A percentile compares a stretch with the other conserved stretches of the same genome.
Evolutionary conservation across 2,797 vertebrate genomes (phyloP).

Genomic region (Karalla daura): DNA sequence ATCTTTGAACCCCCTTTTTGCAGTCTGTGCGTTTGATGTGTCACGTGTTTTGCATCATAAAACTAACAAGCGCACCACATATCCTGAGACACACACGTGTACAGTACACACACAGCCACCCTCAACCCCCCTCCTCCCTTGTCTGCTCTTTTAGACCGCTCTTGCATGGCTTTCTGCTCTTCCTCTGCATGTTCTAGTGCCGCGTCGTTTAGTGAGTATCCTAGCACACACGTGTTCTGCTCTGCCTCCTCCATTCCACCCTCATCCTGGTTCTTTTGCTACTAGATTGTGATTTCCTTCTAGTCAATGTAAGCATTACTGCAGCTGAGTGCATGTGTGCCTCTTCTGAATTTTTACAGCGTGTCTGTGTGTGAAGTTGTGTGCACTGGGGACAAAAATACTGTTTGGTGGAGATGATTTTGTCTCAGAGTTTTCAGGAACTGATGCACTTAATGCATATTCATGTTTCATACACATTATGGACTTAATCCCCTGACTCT

Average conservation of each 20-base stretch:
- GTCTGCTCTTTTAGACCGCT: constrained; percentile 56
- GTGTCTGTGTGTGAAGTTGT: constrained; percentile 9
- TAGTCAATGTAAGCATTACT: constrained; percentile 3
- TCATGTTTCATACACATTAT: background rate
- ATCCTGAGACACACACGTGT: constrained; percentile 79
- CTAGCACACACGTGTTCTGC: constrained; percentile 21
- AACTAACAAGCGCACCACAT: constrained; percentile 66
- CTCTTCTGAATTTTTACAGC: constrained; percentile 18
- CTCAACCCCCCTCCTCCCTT: constrained; percentile 30
- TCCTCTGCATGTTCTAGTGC: constrained; percentile 63
- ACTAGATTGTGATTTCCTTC: constrained; percentile 24
- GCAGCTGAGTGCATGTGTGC: constrained; percentile 36
- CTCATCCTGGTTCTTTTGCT: constrained; percentile 5
- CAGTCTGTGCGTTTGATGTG: constrained; percentile 43
- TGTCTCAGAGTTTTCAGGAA: background rate
- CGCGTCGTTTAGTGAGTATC: constrained; percentile 44
- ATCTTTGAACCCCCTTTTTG: constrained; percentile 36
- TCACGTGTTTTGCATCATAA: constrained; percentile 50
- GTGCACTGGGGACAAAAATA: constrained; percentile 31
- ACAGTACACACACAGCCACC: constrained; percentile 64
- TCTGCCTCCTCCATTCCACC: constrained; percentile 22
- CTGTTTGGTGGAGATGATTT: background rate
- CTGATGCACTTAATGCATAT: background rate
- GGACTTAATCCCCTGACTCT: background rate
- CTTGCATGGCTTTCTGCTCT: constrained; percentile 65